A percentile compares a stretch with the other conserved stretches of the same genome.
These are phyloP conservation scores for Xiphias gladius DNA, from an alignment of 2,113 vertebrate genomes.

Conservation along the genomic window DNA sequence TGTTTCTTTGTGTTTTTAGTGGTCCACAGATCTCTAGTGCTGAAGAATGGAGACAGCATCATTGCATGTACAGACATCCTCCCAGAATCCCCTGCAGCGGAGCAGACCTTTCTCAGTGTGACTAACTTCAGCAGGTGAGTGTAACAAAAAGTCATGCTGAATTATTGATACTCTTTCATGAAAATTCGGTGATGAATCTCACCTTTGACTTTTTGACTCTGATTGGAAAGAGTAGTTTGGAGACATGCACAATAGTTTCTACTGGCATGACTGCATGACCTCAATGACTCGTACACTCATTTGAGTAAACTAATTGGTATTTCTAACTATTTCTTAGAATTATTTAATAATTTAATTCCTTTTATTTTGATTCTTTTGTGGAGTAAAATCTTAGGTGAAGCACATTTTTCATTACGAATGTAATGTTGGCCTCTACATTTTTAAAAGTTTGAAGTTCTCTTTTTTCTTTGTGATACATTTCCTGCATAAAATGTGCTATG, in stretches of 20 bases:
- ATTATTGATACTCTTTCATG: neutral
- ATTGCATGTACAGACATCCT: constrained; percentile 79
- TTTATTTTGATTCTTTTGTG: no score
- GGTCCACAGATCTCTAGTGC: constrained; percentile 76
- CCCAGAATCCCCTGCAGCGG: constrained; percentile 75
- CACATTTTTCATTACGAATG: no score
- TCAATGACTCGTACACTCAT: no score
- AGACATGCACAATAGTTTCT: neutral
- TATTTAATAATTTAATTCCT: no score
- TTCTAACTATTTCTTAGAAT: no score
- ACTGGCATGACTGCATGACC: neutral
- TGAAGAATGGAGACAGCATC: constrained; percentile 55
- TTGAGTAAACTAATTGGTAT: neutral
- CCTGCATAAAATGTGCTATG: no score
- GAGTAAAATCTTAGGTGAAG: no score
- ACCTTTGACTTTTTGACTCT: no score
- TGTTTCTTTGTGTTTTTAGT: constrained; percentile 64
- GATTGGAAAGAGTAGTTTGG: neutral
- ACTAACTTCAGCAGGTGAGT: constrained; percentile 79
- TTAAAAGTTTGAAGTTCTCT: no score
- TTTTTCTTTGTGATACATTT: no score
- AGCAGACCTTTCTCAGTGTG: constrained; percentile 76
- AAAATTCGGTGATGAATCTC: neutral
- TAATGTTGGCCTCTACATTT: no score
- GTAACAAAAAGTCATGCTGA: neutral